A percentile compares a stretch with the other conserved stretches of the same genome.
Evolutionary conservation across 1,140 invertebrate genomes (phyloP).

Genomic region (Arctopsyche grandis): DNA sequence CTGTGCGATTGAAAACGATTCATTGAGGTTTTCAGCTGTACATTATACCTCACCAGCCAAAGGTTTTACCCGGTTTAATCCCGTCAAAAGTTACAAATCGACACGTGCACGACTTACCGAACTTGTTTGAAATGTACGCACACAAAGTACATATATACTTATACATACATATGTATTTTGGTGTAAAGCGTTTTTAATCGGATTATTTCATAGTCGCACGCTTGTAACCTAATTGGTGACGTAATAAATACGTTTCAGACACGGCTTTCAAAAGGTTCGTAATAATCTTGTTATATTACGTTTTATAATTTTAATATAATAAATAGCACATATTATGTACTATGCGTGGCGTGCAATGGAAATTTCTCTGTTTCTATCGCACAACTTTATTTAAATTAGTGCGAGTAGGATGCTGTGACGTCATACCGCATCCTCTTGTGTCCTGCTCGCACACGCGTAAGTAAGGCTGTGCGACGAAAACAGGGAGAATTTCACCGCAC

Average conservation of each 20-base stretch:
- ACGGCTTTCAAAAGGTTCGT: conserved; percentile 24
- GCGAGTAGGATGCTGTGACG: too few species aligned
- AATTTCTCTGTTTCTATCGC: too few species aligned
- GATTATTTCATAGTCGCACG: conserved; percentile 3
- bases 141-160: not conserved
- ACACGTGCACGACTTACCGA: not conserved
- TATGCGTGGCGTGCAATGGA: too few species aligned
- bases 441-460: too few species aligned
- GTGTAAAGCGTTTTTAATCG: conserved; percentile 10
- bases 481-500: too few species aligned
- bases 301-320: conserved; percentile 15
- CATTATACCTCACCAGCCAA: not conserved
- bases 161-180: too few species aligned
- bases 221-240: conserved; percentile 16
- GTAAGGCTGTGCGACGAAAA: too few species aligned
- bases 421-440: too few species aligned
- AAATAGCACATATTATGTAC: too few species aligned
- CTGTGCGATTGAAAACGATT: conserved; percentile 37
- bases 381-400: too few species aligned
- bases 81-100: not conserved
- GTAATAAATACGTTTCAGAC: conserved; percentile 5
- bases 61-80: not conserved
- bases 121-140: not conserved
- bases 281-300: not conserved
- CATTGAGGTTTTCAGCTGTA: conserved; percentile 11